phyloP scores from a whole-genome alignment of 2,888 invertebrate genomes.

The Diaphora mendica region DNA sequence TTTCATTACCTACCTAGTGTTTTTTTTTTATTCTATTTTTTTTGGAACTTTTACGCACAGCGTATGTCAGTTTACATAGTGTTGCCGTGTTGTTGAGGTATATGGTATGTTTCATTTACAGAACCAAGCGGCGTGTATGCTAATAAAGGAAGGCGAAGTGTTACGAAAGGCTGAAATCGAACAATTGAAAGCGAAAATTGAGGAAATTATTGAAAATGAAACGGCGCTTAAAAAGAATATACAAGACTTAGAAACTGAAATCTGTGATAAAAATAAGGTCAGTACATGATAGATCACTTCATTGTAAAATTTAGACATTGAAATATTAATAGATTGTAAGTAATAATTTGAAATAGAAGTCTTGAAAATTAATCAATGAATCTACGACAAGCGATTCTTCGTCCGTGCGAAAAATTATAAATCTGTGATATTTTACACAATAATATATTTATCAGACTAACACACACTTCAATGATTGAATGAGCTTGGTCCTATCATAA shows the following conservation, averaged over 20 bases:
- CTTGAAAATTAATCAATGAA: background rate
- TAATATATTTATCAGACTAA: no score
- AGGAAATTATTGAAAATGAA: conserved; percentile 82
- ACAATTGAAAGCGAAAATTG: conserved; percentile 72
- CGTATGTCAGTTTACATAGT: no score
- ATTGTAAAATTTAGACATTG: no score
- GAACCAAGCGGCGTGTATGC: conserved; percentile 82
- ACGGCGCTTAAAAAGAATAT: conserved; percentile 72
- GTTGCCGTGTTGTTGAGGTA: no score
- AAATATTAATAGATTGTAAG: no score
- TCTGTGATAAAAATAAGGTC: conserved; percentile 89
- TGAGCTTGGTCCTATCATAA: no score
- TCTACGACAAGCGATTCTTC: background rate
- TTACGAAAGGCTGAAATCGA: conserved; percentile 68
- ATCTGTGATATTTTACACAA: no score
- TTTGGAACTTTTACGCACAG: no score
- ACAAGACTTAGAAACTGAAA: conserved; percentile 85
- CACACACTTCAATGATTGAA: no score
- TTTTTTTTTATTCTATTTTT: no score
- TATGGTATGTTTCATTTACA: conserved; percentile 46
- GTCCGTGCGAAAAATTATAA: no score
- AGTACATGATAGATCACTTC: background rate
- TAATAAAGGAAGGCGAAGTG: conserved; percentile 78
- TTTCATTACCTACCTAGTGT: background rate
- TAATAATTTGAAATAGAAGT: background rate